Conservation (phyloP, 1,140 invertebrate species). For the Triops longicaudatus region DNA sequence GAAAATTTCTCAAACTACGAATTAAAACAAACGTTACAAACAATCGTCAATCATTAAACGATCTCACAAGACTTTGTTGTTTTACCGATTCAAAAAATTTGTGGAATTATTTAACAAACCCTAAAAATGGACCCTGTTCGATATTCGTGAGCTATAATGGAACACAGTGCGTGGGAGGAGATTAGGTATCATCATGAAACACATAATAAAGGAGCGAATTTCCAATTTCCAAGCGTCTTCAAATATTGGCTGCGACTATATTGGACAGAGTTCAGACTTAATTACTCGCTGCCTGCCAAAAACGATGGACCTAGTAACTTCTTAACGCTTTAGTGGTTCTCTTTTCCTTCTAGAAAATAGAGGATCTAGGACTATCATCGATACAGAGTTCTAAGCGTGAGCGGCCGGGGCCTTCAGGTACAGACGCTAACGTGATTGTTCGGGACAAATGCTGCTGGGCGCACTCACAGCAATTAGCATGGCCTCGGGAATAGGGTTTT, state of each 20-base stretch:
- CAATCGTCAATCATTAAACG: too few relatives aligned
- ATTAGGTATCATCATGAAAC: too few relatives aligned
- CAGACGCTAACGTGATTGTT: constrained; percentile 19
- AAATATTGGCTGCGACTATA: neutral
- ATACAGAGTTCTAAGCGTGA: neutral
- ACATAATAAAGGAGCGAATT: too few relatives aligned
- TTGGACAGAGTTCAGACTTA: neutral
- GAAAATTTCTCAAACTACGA: too few relatives aligned
- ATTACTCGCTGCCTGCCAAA: too few relatives aligned
- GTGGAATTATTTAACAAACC: neutral
- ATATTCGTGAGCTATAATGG: neutral
- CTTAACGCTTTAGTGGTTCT: neutral
- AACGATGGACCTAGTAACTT: too few relatives aligned
- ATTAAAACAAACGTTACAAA: too few relatives aligned
- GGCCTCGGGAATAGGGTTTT: neutral
- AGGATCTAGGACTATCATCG: neutral
- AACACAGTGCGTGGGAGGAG: too few relatives aligned
- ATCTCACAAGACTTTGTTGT: too few relatives aligned
- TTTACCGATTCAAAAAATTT: too few relatives aligned
- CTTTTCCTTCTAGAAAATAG: neutral
- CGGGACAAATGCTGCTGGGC: constrained; percentile 5
- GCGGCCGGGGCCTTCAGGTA: constrained; percentile 7
- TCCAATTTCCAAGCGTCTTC: too few relatives aligned
- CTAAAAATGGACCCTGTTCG: neutral
- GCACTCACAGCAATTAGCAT: constrained; percentile 21